These are phyloP conservation scores for Andrena fulva DNA, from an alignment of 2,888 invertebrate species.

Conservation along the genomic window DNA sequence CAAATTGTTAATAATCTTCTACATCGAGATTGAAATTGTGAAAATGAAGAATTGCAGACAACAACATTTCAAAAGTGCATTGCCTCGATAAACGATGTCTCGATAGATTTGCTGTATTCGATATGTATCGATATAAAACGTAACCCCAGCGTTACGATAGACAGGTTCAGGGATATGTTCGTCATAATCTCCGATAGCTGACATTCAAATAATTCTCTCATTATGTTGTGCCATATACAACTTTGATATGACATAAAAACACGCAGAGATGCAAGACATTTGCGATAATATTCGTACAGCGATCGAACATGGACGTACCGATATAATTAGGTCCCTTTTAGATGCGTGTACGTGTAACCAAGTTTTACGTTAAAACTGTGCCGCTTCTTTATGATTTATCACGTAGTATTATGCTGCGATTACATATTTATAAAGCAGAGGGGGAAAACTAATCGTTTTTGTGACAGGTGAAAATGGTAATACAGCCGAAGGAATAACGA, in stretches of 20 bases:
- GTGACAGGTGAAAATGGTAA: conserved; percentile 82
- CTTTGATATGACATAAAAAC: conserved; percentile 47
- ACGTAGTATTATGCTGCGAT: not conserved
- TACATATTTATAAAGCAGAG: conserved; percentile 1
- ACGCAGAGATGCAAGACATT: conserved; percentile 84
- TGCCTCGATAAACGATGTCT: conserved; percentile 33
- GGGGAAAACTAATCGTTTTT: not conserved
- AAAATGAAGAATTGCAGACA: not conserved
- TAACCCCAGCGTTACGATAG: conserved; percentile 18
- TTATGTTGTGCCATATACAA: conserved; percentile 50
- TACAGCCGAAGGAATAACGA: conserved; percentile 81
- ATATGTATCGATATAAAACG: conserved; percentile 9
- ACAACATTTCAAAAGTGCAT: conserved; percentile 23
- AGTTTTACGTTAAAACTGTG: conserved; percentile 27
- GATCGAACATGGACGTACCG: conserved; percentile 86
- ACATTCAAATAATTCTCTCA: conserved; percentile 40
- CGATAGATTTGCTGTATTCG: conserved; percentile 10
- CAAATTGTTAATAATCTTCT: not conserved
- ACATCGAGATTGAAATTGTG: not conserved
- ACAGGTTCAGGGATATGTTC: conserved; percentile 44
- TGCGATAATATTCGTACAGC: conserved; percentile 86
- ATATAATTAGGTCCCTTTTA: conserved; percentile 86
- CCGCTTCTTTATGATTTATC: conserved; percentile 13
- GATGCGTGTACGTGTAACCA: conserved; percentile 85
- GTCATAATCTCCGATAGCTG: conserved; percentile 49